These are phyloP conservation scores for Macrostomum cliftonense DNA, from an alignment of 2,888 invertebrate genomes.

Conservation along the genomic window DNA sequence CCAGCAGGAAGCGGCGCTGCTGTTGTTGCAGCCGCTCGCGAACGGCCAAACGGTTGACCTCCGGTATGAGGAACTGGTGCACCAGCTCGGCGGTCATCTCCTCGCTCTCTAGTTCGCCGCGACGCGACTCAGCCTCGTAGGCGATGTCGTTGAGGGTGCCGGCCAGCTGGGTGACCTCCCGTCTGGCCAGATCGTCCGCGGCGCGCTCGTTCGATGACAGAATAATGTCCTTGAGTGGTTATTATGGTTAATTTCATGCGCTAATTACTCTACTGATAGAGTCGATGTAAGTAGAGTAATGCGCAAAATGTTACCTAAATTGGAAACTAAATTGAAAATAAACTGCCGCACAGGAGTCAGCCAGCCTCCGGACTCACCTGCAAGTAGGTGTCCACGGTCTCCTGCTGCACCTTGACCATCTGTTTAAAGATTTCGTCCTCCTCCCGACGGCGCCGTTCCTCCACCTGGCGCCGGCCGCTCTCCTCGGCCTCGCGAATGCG, in stretches of 20 bases:
- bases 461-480: slow-evolving; percentile 56
- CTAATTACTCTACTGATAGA: too few species aligned
- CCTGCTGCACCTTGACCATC: slow-evolving; percentile 45
- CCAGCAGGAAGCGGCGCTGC: slow-evolving; percentile 26
- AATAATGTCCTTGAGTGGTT: slow-evolving; percentile 42
- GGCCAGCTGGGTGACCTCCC: slow-evolving; percentile 43
- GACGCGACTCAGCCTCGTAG: slow-evolving; percentile 30
- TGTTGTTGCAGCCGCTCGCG: slow-evolving; percentile 20
- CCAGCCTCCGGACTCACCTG: slow-evolving; percentile 13
- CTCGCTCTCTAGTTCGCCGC: slow-evolving; percentile 24
- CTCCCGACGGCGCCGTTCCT: slow-evolving; percentile 51
- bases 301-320: too few species aligned
- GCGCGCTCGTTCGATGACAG: slow-evolving; percentile 45
- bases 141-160: slow-evolving; percentile 45
- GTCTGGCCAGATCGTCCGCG: slow-evolving; percentile 43
- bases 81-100: slow-evolving; percentile 40
- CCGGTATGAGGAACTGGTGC: slow-evolving; percentile 39
- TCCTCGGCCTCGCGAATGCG: slow-evolving; percentile 58
- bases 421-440: slow-evolving; percentile 60
- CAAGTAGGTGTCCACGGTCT: slow-evolving; percentile 47
- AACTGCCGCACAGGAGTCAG: too few species aligned
- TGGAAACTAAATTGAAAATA: too few species aligned
- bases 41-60: slow-evolving; percentile 26
- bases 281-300: too few species aligned
- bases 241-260: too few species aligned